Evolutionary conservation across 2,797 vertebrate genomes (phyloP).

Genomic region (Miichthys miiuy): DNA sequence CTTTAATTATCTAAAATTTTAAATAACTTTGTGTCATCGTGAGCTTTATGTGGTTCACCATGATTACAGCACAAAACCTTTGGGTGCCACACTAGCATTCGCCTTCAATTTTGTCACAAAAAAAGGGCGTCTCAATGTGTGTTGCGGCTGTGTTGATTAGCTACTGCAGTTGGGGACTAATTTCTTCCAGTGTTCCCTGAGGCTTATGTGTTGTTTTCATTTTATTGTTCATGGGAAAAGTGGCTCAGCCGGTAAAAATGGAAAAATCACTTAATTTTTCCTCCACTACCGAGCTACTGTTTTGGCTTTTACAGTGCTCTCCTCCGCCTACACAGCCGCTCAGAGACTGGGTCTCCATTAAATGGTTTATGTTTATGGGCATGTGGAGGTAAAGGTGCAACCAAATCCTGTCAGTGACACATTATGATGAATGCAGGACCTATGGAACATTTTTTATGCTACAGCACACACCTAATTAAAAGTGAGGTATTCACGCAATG

Average conservation of each 20-base stretch:
- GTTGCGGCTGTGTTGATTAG: conserved; percentile 69
- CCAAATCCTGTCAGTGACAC: conserved; percentile 50
- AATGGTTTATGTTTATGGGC: conserved; percentile 61
- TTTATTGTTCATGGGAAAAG: conserved; percentile 73
- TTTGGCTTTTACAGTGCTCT: conserved; percentile 65
- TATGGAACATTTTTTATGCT: conserved; percentile 44
- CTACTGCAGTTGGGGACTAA: conserved; percentile 65
- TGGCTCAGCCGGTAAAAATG: conserved; percentile 69
- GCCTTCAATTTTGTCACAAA: conserved; percentile 35
- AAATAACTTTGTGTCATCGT: conserved; percentile 36
- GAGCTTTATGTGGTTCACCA: conserved; percentile 58
- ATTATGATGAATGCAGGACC: conserved; percentile 26
- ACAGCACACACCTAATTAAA: conserved; percentile 43
- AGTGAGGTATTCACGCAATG: conserved; percentile 59
- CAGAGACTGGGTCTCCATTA: conserved; percentile 51
- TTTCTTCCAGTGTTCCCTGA: conserved; percentile 69
- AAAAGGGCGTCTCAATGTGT: conserved; percentile 41
- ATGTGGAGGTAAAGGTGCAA: conserved; percentile 62
- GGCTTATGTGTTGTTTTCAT: conserved; percentile 68
- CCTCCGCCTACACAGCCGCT: conserved; percentile 42
- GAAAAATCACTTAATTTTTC: conserved; percentile 76
- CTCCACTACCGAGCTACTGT: conserved; percentile 70
- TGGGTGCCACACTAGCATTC: conserved; percentile 29
- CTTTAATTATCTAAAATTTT: conserved; percentile 31
- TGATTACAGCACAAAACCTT: conserved; percentile 36